phyloP scores from a whole-genome alignment of 2,888 invertebrate species.

The Chrysodeixis includens region DNA sequence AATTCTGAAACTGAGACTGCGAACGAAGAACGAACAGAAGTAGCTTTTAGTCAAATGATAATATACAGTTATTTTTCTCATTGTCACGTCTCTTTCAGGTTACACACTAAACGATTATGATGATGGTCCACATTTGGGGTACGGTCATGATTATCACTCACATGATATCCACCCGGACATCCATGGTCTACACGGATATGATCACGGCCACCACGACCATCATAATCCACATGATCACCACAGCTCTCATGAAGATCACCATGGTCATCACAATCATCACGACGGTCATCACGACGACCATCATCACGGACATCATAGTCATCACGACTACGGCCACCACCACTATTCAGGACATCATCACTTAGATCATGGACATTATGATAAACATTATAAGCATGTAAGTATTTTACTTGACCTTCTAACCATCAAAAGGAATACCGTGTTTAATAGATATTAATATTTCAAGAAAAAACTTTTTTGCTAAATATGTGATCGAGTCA shows the following conservation, averaged over 20 bases:
- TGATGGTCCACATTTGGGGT: conserved; percentile 71
- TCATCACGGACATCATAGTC: conserved; percentile 61
- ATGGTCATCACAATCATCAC: conserved; percentile 64
- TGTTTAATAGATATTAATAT: no score
- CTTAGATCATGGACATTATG: conserved; percentile 63
- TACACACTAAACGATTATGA: conserved; percentile 78
- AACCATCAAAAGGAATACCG: no score
- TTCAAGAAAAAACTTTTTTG: no score
- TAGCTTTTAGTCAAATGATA: background rate
- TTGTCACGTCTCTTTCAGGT: conserved; percentile 61
- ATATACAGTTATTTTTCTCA: background rate
- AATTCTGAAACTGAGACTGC: no score
- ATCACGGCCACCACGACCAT: conserved; percentile 59
- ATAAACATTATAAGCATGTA: conserved; percentile 79
- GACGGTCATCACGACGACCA: conserved; percentile 54
- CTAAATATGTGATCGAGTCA: no score
- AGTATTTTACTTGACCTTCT: conserved; percentile 48
- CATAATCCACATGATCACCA: conserved; percentile 55
- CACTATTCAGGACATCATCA: conserved; percentile 64
- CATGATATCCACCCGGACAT: conserved; percentile 64
- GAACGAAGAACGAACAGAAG: no score
- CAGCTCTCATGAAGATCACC: conserved; percentile 59
- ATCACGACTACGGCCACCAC: conserved; percentile 57
- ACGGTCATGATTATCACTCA: conserved; percentile 72
- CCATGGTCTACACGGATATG: conserved; percentile 55